A percentile compares a stretch with the other conserved stretches of the same genome.
These are phyloP conservation scores for Stomatorhinus ivindoensis DNA, from an alignment of 2,113 vertebrate genomes.

Conservation along the genomic window DNA sequence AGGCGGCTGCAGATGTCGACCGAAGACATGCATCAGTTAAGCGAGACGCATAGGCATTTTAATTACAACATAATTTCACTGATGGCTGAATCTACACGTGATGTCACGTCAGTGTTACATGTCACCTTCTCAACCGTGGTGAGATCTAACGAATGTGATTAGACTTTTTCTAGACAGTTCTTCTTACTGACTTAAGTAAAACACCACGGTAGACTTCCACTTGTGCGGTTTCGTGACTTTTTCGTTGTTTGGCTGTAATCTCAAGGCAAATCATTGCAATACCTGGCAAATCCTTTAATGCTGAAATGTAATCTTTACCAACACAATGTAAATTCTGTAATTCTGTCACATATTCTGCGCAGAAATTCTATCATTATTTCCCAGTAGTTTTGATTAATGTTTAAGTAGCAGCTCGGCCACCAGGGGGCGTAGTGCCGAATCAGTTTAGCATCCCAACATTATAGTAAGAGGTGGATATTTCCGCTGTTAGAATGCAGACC, in stretches of 20 bases:
- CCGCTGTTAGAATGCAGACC: neutral
- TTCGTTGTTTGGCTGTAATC: neutral
- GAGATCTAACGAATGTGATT: neutral
- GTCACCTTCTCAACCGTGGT: neutral
- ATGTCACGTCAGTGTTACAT: too few species aligned
- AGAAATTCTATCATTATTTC: neutral
- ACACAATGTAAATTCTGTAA: neutral
- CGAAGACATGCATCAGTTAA: neutral
- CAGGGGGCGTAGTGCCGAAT: neutral
- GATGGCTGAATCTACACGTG: neutral
- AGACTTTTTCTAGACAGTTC: neutral
- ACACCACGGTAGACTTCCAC: neutral
- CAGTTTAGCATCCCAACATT: neutral
- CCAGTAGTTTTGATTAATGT: neutral
- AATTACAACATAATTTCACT: neutral
- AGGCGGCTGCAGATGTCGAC: conserved; percentile 11
- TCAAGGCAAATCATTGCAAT: neutral
- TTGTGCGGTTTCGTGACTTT: neutral
- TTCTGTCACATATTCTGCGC: neutral
- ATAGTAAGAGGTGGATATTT: neutral
- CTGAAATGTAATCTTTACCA: neutral
- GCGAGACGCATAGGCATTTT: neutral
- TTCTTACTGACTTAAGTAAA: neutral
- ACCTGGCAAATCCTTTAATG: neutral
- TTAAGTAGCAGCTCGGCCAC: neutral